Evolutionary conservation across 2,113 vertebrate genomes (phyloP).

Genomic region (Phrynocephalus versicolor): DNA sequence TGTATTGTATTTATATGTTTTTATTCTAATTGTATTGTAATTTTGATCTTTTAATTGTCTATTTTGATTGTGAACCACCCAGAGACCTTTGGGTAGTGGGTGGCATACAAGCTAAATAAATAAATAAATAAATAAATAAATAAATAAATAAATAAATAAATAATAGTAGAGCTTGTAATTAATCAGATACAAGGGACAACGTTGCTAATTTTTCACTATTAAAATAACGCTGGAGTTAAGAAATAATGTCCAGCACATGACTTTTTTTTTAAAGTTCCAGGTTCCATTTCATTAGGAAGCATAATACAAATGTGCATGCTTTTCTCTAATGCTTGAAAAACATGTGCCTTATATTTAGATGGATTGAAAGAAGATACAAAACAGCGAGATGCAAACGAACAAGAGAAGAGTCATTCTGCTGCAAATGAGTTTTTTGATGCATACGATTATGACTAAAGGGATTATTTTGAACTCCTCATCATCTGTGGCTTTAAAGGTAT

Average conservation of each 20-base stretch:
- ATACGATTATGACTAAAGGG: slow-evolving; percentile 6
- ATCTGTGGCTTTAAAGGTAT: slow-evolving; percentile 6
- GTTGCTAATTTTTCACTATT: not conserved
- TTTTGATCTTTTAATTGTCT: too few relatives aligned
- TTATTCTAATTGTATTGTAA: too few relatives aligned
- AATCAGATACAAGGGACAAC: not conserved
- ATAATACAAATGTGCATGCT: not conserved
- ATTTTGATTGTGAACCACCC: too few relatives aligned
- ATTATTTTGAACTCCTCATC: not conserved
- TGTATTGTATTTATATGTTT: too few relatives aligned
- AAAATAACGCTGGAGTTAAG: not conserved
- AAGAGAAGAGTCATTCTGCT: not conserved
- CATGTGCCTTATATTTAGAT: not conserved
- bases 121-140: too few relatives aligned
- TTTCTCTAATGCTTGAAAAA: slow-evolving; percentile 1
- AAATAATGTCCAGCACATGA: not conserved
- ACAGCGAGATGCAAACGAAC: not conserved
- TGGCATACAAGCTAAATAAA: too few relatives aligned
- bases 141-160: too few relatives aligned
- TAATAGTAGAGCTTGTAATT: not conserved
- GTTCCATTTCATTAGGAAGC: not conserved
- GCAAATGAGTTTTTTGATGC: not conserved
- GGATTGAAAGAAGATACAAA: not conserved
- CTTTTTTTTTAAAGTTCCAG: too few relatives aligned
- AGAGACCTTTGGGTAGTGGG: too few relatives aligned